A percentile compares a stretch with the other conserved stretches of the same genome.
Conservation (phyloP, 1,140 invertebrate genomes). For the Thalassaphorura encarpata region DNA sequence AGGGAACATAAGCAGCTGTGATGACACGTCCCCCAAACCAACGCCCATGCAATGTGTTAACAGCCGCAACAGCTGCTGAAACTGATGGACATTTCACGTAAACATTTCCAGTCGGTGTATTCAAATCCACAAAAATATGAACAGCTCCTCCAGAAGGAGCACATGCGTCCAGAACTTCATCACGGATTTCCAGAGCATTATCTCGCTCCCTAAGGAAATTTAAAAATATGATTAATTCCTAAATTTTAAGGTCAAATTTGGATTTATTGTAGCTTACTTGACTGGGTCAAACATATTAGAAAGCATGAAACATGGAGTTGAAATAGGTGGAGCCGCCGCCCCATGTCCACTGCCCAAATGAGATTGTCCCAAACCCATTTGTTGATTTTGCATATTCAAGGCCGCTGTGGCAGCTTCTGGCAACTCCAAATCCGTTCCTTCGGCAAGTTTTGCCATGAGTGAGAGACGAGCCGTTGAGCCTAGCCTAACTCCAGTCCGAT, state of each 20-base stretch:
- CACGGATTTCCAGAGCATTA: slow-evolving; percentile 90
- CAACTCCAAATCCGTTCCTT: slow-evolving; percentile 85
- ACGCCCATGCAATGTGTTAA: slow-evolving; percentile 90
- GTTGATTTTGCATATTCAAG: slow-evolving; percentile 52
- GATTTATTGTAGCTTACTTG: slow-evolving; percentile 50
- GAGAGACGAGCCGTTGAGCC: slow-evolving; percentile 89
- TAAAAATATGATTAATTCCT: too few relatives aligned
- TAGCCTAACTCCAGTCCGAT: slow-evolving; percentile 88
- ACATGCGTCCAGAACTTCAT: slow-evolving; percentile 98
- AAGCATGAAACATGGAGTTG: slow-evolving; percentile 98
- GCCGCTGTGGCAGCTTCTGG: slow-evolving; percentile 83
- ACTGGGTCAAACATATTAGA: slow-evolving; percentile 99
- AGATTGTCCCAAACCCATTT: slow-evolving; percentile 11
- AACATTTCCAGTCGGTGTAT: slow-evolving; percentile 90
- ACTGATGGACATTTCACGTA: slow-evolving; percentile 98
- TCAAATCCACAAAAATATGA: slow-evolving; percentile 95
- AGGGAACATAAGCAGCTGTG: slow-evolving; percentile 94
- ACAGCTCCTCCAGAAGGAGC: slow-evolving; percentile 94
- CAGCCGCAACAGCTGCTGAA: slow-evolving; percentile 86
- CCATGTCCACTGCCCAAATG: slow-evolving; percentile 20
- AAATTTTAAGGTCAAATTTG: too few relatives aligned
- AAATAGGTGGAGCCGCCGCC: slow-evolving; percentile 69
- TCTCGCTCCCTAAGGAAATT: too few relatives aligned
- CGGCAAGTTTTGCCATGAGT: slow-evolving; percentile 97
- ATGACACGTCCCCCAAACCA: slow-evolving; percentile 97